Base-by-base conservation (phyloP, 1,140 invertebrate genomes). In the Metopolophium dirhodum region DNA sequence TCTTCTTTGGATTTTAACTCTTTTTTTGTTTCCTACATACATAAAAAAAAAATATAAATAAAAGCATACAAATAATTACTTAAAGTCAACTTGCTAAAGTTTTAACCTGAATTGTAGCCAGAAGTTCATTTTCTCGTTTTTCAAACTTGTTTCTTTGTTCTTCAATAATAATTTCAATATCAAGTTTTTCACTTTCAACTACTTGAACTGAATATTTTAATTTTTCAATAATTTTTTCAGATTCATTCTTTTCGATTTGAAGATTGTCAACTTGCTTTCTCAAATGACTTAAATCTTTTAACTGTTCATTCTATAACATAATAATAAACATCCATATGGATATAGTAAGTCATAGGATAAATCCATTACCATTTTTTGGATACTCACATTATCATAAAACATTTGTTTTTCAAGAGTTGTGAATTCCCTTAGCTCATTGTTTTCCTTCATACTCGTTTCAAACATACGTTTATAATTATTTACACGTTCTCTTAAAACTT, bases 351-450 rank as follows among this genome's bases (percentile, higher is more conserved):
- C 3, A 47, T 47, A 51, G 18, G 11, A 86, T 51, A 37, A 77
- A 30, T 8, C 26, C 18, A 37, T 61, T 47, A 30, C n/a, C 14
- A 89, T 57, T 83, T 82, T 22, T 51, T 30, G 30, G 49, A 49
- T 82, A 83, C 77, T 83, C 86, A 77, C 92, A 49, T 93, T 88
- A 47, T 94, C 95, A 26, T 94, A 88, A 18, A 93, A 91, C 30
- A 95, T 49, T 94, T 95, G 95, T 49, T 94, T 95, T 91, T 95
- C 95, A 47, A 95, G 93, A 41, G 93, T 94, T 18, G 95, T 95
- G 35, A 94, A 94, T 93, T 95, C 94, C 88, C 93, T 93, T 0
- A 95, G 91, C 77, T 51, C 57, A 22, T 94, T 89, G 18, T 94
- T 94, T 92, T 95, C 94, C 83, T 95, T 94, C 30, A 94, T 61